These are phyloP conservation scores for Panagrolaimus sp. DNA, from an alignment of 1,140 invertebrate species.

Conservation along the genomic window DNA sequence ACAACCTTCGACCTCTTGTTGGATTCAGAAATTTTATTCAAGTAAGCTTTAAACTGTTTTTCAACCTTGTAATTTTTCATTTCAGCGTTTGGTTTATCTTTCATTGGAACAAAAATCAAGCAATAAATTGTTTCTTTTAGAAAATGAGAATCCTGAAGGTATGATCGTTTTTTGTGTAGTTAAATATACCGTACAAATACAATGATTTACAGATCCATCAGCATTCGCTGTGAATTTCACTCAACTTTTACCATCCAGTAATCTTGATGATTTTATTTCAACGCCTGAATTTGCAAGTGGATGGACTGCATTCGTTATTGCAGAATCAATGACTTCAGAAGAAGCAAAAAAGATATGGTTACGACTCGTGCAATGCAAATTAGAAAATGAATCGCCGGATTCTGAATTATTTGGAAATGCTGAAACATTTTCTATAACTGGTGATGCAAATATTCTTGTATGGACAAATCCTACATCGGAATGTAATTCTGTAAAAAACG, in stretches of 20 bases:
- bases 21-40: neutral
- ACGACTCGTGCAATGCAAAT: neutral
- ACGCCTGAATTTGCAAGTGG: neutral
- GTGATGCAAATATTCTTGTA: neutral
- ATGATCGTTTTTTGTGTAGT: neutral
- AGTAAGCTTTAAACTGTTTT: neutral
- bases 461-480: slow-evolving; percentile 1
- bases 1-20: neutral
- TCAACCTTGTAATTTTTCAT: neutral
- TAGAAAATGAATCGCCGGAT: neutral
- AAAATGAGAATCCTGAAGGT: slow-evolving; percentile 14
- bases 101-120: neutral
- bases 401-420: slow-evolving; percentile 2
- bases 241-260: too few relatives aligned
- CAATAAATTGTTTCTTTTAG: neutral
- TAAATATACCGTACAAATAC: neutral
- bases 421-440: slow-evolving; percentile 3
- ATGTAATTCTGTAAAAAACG: neutral
- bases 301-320: neutral
- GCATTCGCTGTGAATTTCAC: too few relatives aligned
- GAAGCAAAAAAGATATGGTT: slow-evolving; percentile 2
- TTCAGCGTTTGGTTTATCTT: neutral
- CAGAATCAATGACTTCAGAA: neutral
- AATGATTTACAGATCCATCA: too few relatives aligned
- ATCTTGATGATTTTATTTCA: too few relatives aligned